Base-by-base conservation (phyloP, 2,888 invertebrate genomes). In the Sialis fuliginosa region DNA sequence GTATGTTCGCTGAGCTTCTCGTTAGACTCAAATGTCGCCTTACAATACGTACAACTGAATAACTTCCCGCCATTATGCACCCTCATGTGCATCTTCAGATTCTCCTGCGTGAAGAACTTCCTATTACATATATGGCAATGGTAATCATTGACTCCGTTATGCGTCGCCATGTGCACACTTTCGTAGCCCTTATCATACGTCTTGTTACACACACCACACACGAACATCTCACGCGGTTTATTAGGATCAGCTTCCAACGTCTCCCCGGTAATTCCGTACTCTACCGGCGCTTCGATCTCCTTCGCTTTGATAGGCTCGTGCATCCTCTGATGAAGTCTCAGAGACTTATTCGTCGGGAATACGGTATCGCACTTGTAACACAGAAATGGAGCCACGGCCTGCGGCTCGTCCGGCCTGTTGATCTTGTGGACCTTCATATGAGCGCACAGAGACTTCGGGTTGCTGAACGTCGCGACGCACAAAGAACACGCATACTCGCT, bases 51-150 rank as follows among this genome's bases (percentile, higher is more conserved):
- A 53, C 66, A 66, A 1, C 55, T 46, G 48, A 63, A 61, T 33
- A 62, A 74, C 63, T 74, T 75, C 39, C 68, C 69, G 40, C 64
- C 58, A 52, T 63, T 67, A 62, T 86, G 86, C 33, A 81, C 80
- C 53, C 74, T 78, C 59, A 79, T 72, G 58, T 86, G 86, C 81
- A 85, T 79, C 10, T 75, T 72, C 22, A 83, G 63, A 59, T 77
- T 81, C 30, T 74, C 71, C 12, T 66, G 59, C 0, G 76, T 77
- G 37, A 68, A 72, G 54, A 86, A 85, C 55, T 92, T 79, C 50
- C 78, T 73, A 57, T 85, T 85, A 55, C 86, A 86, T 10, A 79
- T 70, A 7, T 71, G 64, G 54, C 86, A 86, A 54, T 71, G 70
- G 53, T 69, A 70, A 48, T 69, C 71, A 2, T 74, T 68, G 7